A percentile compares a stretch with the other conserved stretches of the same genome.
Conservation (phyloP, 2,113 vertebrate genomes). For the Varanus komodoensis region DNA sequence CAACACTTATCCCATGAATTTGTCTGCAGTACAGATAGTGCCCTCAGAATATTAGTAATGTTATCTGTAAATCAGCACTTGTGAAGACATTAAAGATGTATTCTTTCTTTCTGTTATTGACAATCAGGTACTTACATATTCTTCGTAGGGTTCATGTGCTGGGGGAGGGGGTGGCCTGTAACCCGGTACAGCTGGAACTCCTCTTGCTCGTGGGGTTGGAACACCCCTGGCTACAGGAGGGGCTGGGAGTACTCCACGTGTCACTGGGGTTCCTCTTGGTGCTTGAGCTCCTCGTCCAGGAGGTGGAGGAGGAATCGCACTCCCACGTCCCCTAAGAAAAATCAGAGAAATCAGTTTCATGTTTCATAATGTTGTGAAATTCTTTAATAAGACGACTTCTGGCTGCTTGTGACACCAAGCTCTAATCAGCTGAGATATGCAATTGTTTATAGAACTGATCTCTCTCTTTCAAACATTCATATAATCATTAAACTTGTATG, state of each 20-base stretch:
- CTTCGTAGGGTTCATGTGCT: constrained; percentile 90
- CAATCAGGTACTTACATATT: constrained; percentile 88
- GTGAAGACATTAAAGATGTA: background rate
- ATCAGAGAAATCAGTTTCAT: background rate
- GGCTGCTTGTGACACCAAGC: too few species aligned
- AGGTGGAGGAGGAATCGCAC: constrained; percentile 77
- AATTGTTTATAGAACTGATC: background rate
- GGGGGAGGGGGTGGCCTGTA: constrained; percentile 87
- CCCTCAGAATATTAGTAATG: background rate
- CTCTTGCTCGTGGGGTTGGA: constrained; percentile 83
- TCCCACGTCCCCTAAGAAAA: constrained; percentile 86
- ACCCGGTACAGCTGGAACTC: constrained; percentile 78
- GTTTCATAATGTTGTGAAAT: background rate
- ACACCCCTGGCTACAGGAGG: constrained; percentile 84
- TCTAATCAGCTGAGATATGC: background rate
- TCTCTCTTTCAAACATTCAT: background rate
- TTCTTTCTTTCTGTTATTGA: background rate
- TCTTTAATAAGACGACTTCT: background rate
- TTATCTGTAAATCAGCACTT: background rate
- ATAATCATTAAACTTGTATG: background rate
- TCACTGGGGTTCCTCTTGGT: constrained; percentile 83
- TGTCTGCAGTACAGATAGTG: background rate
- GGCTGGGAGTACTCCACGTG: constrained; percentile 84
- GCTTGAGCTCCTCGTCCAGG: constrained; percentile 88
- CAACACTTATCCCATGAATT: background rate